A percentile compares a stretch with the other conserved stretches of the same genome.
phyloP scores from a whole-genome alignment of 1,140 invertebrate genomes.

The Schlechtendalia chinensis region DNA sequence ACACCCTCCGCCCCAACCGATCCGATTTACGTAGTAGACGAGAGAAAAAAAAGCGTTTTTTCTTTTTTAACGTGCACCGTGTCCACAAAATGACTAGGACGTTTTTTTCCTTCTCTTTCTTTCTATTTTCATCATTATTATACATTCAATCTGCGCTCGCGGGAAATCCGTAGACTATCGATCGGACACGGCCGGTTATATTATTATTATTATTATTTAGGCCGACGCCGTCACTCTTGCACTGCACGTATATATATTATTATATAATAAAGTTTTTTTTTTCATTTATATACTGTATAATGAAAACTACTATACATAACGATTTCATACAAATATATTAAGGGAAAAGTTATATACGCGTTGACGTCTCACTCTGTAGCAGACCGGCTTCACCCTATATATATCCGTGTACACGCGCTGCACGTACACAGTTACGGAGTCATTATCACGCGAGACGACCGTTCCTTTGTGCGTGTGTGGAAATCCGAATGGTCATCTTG shows the following conservation, averaged over 20 bases:
- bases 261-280: not conserved
- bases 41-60: constrained; percentile 5
- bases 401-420: no score
- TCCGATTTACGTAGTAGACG: constrained; percentile 24
- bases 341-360: not conserved
- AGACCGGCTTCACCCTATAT: not conserved
- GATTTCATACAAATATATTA: not conserved
- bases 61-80: not conserved
- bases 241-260: not conserved
- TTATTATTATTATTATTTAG: not conserved
- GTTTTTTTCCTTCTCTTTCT: constrained; percentile 23
- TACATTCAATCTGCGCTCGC: not conserved
- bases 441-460: no score
- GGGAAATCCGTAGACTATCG: constrained; percentile 31
- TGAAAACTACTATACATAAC: no score
- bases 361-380: not conserved
- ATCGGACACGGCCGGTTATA: constrained; percentile 42
- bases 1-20: not conserved
- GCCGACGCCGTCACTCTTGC: not conserved
- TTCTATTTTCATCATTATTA: not conserved
- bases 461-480: no score
- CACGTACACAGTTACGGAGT: no score
- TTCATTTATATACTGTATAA: not conserved
- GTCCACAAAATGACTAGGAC: constrained; percentile 24
- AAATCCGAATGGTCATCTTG: no score